Percentiles rank a stretch among this genome's conserved stretches.
These are phyloP conservation scores for Tyrannus savana DNA, from an alignment of 2,113 vertebrate species.

Conservation along the genomic window DNA sequence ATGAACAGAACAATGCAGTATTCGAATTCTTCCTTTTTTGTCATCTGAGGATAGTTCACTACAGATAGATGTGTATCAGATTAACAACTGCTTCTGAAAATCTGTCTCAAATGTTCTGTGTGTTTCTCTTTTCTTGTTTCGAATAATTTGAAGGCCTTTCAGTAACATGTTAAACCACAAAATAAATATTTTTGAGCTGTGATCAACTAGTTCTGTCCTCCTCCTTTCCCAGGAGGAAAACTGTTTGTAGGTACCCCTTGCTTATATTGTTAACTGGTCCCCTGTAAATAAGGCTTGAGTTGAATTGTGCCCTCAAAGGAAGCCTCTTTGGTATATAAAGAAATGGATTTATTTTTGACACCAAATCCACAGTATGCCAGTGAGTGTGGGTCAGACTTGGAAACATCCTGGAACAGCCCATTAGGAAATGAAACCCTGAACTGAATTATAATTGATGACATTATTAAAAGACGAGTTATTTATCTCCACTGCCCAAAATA, in stretches of 20 bases:
- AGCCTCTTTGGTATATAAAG: background rate
- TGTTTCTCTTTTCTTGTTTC: background rate
- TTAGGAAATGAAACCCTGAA: conserved; percentile 32
- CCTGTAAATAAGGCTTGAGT: background rate
- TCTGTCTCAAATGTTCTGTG: background rate
- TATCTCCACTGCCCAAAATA: background rate
- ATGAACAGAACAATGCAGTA: background rate
- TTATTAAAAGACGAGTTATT: background rate
- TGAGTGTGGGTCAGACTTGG: conserved; percentile 1
- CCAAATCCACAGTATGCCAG: background rate
- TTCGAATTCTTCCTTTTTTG: background rate
- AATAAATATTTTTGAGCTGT: background rate
- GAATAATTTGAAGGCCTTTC: background rate
- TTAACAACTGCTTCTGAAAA: background rate
- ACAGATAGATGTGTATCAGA: background rate
- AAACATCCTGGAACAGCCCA: background rate
- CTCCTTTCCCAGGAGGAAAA: background rate
- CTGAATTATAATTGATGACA: background rate
- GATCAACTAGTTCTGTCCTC: background rate
- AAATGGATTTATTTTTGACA: background rate
- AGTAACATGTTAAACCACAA: background rate
- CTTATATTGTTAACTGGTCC: background rate
- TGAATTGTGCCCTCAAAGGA: background rate
- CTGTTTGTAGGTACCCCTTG: background rate
- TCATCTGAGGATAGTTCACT: background rate